These are phyloP conservation scores for Apogon talboti DNA, from an alignment of 2,797 vertebrate genomes.

Conservation along the genomic window DNA sequence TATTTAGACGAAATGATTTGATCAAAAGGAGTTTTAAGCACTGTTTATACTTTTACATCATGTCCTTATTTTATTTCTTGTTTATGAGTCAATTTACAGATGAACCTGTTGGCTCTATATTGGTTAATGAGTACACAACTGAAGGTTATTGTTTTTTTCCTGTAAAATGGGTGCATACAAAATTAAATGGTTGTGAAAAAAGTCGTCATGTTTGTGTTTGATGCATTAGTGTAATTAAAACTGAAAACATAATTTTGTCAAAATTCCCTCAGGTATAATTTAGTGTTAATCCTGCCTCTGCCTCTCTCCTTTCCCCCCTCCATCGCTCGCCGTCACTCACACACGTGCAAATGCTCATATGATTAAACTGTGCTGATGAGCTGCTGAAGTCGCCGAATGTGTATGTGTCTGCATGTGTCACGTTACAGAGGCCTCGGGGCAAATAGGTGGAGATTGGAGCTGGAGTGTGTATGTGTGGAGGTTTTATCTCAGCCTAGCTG, in stretches of 20 bases:
- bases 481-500: slow-evolving; percentile 35
- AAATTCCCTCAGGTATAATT: slow-evolving; percentile 80
- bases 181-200: slow-evolving; percentile 76
- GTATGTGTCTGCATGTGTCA: slow-evolving; percentile 40
- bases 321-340: slow-evolving; percentile 41
- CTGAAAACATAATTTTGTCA: slow-evolving; percentile 74
- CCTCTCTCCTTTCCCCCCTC: slow-evolving; percentile 10
- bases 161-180: slow-evolving; percentile 64
- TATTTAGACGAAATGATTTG: slow-evolving; percentile 45
- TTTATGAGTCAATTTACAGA: slow-evolving; percentile 45
- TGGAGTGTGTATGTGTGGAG: slow-evolving; percentile 8
- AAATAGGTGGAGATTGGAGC: slow-evolving; percentile 12
- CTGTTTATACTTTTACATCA: slow-evolving; percentile 47
- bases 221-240: slow-evolving; percentile 83
- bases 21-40: slow-evolving; percentile 52
- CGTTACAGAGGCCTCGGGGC: slow-evolving; percentile 26
- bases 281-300: slow-evolving; percentile 66
- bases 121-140: slow-evolving; percentile 47
- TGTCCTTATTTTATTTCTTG: slow-evolving; percentile 37
- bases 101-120: slow-evolving; percentile 42
- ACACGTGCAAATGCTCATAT: slow-evolving; percentile 50
- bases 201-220: slow-evolving; percentile 62
- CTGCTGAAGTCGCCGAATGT: slow-evolving; percentile 24
- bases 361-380: slow-evolving; percentile 62
- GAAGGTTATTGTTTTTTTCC: slow-evolving; percentile 58